phyloP scores from a whole-genome alignment of 2,797 vertebrate genomes.

The Decapterus maruadsi region DNA sequence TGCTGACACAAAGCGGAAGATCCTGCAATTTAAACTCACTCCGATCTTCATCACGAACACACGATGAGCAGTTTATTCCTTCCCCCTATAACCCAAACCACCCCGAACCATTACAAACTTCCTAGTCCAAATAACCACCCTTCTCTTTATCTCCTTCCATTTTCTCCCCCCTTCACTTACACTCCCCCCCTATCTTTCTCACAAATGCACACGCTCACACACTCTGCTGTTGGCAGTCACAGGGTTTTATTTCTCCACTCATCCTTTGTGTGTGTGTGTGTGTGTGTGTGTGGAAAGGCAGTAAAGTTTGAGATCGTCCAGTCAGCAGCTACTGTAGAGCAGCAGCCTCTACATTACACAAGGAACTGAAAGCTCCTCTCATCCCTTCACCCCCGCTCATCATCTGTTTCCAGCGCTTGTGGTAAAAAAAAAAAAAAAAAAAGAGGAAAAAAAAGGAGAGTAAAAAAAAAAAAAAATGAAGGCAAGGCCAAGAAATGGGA shows the following conservation, averaged over 20 bases:
- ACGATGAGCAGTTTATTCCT: neutral
- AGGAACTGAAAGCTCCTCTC: constrained; percentile 55
- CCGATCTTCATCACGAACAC: constrained; percentile 35
- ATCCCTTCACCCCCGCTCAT: constrained; percentile 56
- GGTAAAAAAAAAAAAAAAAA: constrained; percentile 41
- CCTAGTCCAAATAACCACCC: constrained; percentile 24
- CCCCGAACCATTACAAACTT: constrained; percentile 1
- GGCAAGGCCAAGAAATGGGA: constrained; percentile 61
- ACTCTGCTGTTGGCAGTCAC: constrained; percentile 50
- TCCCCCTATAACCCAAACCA: constrained; percentile 6
- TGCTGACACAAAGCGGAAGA: constrained; percentile 44
- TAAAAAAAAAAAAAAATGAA: constrained; percentile 3
- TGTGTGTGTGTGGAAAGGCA: constrained; percentile 54
- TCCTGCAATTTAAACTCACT: constrained; percentile 22
- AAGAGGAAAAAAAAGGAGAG: neutral
- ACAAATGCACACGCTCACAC: constrained; percentile 34
- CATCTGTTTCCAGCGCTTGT: constrained; percentile 64
- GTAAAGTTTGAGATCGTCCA: constrained; percentile 71
- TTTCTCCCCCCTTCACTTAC: constrained; percentile 22
- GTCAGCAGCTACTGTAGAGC: constrained; percentile 56
- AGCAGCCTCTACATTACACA: constrained; percentile 54
- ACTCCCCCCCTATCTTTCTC: constrained; percentile 7
- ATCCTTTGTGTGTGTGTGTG: constrained; percentile 44
- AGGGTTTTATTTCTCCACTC: constrained; percentile 60
- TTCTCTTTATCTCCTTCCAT: constrained; percentile 28